phyloP scores from a whole-genome alignment of 2,113 vertebrate species.

The Litocranius walleri region DNA sequence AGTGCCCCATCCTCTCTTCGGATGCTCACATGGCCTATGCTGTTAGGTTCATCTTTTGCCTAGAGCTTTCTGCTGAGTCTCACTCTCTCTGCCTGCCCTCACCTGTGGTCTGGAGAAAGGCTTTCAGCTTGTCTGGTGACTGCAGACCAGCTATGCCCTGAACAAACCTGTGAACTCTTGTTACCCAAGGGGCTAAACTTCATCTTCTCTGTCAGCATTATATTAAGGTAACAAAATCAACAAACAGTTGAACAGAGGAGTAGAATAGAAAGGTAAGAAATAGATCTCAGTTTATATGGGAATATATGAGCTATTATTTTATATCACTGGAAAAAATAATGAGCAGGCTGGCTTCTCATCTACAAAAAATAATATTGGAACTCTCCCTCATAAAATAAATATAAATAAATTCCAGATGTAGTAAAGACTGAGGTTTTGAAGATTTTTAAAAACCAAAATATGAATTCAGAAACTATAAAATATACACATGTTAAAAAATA shows the following conservation, averaged over 20 bases:
- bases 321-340: neutral
- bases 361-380: neutral
- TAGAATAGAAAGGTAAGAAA: neutral
- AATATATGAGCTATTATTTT: neutral
- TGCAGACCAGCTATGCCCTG: neutral
- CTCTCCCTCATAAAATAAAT: neutral
- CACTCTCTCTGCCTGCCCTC: neutral
- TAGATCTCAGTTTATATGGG: neutral
- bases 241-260: neutral
- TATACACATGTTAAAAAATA: neutral
- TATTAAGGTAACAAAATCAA: neutral
- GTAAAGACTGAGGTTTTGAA: neutral
- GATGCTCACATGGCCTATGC: accelerated
- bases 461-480: neutral
- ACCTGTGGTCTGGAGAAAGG: neutral
- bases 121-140: neutral
- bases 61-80: neutral
- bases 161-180: neutral
- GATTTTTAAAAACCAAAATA: neutral
- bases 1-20: neutral
- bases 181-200: neutral
- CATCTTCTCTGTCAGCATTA: neutral
- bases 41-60: neutral
- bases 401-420: neutral
- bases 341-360: neutral